Conservation (phyloP, 2,888 invertebrate species). For the Himalopsyche kuldschensis region DNA sequence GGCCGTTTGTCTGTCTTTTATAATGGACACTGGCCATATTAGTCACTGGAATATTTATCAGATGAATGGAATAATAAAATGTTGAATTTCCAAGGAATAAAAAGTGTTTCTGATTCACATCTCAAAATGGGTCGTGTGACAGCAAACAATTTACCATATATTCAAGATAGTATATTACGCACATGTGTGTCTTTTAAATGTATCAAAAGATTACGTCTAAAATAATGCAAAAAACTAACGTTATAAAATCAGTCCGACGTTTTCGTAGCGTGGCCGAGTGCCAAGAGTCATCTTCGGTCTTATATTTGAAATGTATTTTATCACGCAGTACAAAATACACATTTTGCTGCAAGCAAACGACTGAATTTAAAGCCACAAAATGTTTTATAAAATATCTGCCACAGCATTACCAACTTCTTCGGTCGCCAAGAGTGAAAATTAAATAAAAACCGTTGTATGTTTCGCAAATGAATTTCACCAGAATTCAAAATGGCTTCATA, state of each 20-base stretch:
- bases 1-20: too few species aligned
- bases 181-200: not conserved
- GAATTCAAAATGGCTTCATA: too few species aligned
- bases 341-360: not conserved
- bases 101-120: not conserved
- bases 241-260: not conserved
- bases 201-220: not conserved
- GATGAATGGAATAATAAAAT: not conserved
- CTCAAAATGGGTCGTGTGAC: not conserved
- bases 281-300: constrained; percentile 1
- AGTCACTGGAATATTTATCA: not conserved
- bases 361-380: not conserved
- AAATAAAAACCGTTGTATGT: too few species aligned
- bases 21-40: too few species aligned
- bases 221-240: not conserved
- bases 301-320: not conserved
- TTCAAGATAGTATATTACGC: not conserved
- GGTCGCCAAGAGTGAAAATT: not conserved
- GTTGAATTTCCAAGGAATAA: not conserved
- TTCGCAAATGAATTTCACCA: too few species aligned
- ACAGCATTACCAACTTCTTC: not conserved
- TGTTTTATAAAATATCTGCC: too few species aligned
- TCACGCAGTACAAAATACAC: not conserved
- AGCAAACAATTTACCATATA: not conserved
- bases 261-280: not conserved